Evolutionary conservation across 2,797 vertebrate genomes (phyloP), one percentile per base, ranked within the genome.

Genomic region (Lophotriccus pileatus): DNA sequence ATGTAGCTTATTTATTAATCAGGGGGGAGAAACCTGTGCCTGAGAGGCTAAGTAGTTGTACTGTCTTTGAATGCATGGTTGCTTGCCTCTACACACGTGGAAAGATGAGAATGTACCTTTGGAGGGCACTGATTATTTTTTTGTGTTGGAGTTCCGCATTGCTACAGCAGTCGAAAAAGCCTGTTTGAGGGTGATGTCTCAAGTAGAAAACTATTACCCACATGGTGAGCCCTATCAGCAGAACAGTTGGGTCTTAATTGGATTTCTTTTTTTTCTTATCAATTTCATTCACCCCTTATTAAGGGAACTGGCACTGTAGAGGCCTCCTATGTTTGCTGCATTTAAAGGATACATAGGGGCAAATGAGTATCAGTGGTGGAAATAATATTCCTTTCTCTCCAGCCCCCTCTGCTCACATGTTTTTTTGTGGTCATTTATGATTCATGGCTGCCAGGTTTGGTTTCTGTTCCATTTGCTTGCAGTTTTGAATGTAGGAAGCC

Each of bases 161-260:
- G 43, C 66, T 85, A 16, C 41, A 62, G 86, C 70, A 85, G 66
- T 77, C 87, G 72, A 78, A 87, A 53, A 87, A 89, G 55, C 22
- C 64, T 87, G 55, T 95, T 91, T 90, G 41, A 84, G 73, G 82
- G 76, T 76, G 87, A 76, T 78, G 49, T 79, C 79, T 95, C 80
- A 91, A 76, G 79, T 68, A 89, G 66, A 58, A 96, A 72, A 44
- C 75, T 92, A 44, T 97, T 96, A 96, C 84, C 79, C 70, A 96
- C 96, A 94, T 94, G 81, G 94, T 70, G 95, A 95, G 96, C 68
- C 76, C 76, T 95, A 94, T 95, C 93, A 96, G 79, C 74, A 91
- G 86, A 96, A 53, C 95, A 88, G 95, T 94, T 93, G 96, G 95
- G 84, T 96, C 82, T 91, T 96, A 97, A 96, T 95, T 96, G 92